Base-by-base conservation (phyloP, 2,888 invertebrate genomes). In the Cataglyphis livida region DNA sequence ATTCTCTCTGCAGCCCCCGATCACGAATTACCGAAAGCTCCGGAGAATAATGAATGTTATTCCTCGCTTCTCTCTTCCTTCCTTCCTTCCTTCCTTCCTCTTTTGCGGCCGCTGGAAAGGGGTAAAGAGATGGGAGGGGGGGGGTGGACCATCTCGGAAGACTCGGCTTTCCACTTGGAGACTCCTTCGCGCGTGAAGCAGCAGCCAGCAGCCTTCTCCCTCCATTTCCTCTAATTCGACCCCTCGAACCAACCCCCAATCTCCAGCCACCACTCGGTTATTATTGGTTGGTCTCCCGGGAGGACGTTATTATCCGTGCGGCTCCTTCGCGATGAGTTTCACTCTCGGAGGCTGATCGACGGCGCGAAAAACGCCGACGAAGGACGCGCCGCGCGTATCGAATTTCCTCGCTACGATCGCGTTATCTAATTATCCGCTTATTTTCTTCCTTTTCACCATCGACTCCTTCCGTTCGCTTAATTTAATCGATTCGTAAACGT, bases 261-360 rank as follows among this genome's bases (percentile, higher is more conserved):
- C 89, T 89, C 88, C 78, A 86, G 84, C 90, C 85, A 82, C 87
- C 89, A 89, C 91, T 91, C 85, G 89, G 92, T 92, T 93, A 92
- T 92, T 93, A 92, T 91, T 86, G 91, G 89, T 86, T 85, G 91
- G 88, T 90, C 91, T 89, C 90, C 83, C 84, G 91, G 91, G 92
- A 89, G 90, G 89, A 92, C 91, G 91, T 92, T 92, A 92, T 93
- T 93, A 92, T 91, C 91, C 89, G 88, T 88, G 90, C 85, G 84
- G 90, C 90, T 91, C 85, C 88, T 88, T 87, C 88, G 76, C 91
- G 89, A 92, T 91, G 90, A 89, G 86, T 91, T 90, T 91, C 88
- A 91, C 87, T 81, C 84, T 70, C 38, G 83, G 83, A 76, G 81
- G 84, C 90, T 90, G 91, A 91, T 90, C 90, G 90, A 90, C 90